These are phyloP conservation scores for Diprion similis DNA, from an alignment of 1,140 invertebrate genomes.

Conservation along the genomic window DNA sequence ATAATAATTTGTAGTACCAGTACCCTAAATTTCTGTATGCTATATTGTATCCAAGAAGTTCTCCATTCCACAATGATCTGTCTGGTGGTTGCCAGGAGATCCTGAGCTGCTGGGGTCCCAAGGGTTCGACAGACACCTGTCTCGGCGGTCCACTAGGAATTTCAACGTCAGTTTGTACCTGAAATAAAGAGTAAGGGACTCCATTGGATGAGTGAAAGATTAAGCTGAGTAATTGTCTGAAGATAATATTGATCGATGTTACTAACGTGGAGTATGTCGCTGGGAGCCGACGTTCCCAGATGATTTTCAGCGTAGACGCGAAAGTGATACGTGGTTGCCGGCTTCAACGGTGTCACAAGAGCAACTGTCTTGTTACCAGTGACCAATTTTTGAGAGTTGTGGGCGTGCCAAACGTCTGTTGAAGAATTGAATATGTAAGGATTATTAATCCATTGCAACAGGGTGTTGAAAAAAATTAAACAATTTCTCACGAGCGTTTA, in stretches of 20 bases:
- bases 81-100: constrained; percentile 69
- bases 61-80: constrained; percentile 66
- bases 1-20: neutral
- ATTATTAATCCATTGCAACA: neutral
- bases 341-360: constrained; percentile 66
- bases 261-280: constrained; percentile 67
- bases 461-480: no score
- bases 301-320: constrained; percentile 72
- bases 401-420: constrained; percentile 65
- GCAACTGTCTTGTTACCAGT: constrained; percentile 65
- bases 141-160: constrained; percentile 66
- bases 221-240: neutral
- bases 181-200: constrained; percentile 15
- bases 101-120: constrained; percentile 65
- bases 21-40: constrained; percentile 63
- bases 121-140: constrained; percentile 65
- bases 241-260: constrained; percentile 12
- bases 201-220: no score
- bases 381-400: constrained; percentile 63
- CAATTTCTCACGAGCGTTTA: no score
- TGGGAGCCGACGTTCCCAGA: constrained; percentile 70
- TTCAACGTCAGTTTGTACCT: constrained; percentile 69
- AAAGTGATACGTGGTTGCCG: constrained; percentile 72
- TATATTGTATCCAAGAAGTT: constrained; percentile 70
- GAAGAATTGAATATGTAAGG: constrained; percentile 3